phyloP scores from a whole-genome alignment of 2,797 vertebrate genomes.

The Gila robusta region DNA sequence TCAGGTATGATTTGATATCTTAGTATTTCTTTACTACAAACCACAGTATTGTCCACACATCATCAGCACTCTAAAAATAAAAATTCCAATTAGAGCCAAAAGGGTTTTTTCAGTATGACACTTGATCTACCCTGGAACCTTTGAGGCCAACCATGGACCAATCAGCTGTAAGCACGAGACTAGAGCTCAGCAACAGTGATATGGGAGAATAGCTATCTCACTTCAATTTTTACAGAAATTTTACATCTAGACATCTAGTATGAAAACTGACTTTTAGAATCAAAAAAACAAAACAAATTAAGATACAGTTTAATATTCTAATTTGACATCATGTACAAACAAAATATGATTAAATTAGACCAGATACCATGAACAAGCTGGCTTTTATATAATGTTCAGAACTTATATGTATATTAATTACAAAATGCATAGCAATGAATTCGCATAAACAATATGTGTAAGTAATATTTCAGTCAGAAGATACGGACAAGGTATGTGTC shows the following conservation, averaged over 20 bases:
- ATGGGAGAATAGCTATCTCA: background rate
- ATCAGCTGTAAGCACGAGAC: background rate
- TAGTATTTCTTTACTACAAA: background rate
- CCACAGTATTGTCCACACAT: background rate
- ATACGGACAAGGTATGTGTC: background rate
- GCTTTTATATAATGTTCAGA: background rate
- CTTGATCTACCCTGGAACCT: background rate
- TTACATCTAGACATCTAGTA: background rate
- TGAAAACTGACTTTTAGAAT: background rate
- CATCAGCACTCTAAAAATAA: constrained; percentile 19
- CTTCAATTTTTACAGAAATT: background rate
- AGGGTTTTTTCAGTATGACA: background rate
- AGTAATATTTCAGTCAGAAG: background rate
- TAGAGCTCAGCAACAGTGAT: constrained; percentile 12
- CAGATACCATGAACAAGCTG: background rate
- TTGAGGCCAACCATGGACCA: background rate
- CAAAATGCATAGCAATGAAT: background rate
- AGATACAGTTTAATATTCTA: background rate
- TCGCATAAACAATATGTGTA: background rate
- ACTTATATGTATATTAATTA: background rate
- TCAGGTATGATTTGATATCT: background rate
- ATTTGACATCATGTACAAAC: background rate
- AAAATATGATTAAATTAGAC: background rate
- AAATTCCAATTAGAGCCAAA: constrained; percentile 22
- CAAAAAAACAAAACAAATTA: background rate